phyloP scores from a whole-genome alignment of 2,888 invertebrate species.

The Erpobdella octoculata region DNA sequence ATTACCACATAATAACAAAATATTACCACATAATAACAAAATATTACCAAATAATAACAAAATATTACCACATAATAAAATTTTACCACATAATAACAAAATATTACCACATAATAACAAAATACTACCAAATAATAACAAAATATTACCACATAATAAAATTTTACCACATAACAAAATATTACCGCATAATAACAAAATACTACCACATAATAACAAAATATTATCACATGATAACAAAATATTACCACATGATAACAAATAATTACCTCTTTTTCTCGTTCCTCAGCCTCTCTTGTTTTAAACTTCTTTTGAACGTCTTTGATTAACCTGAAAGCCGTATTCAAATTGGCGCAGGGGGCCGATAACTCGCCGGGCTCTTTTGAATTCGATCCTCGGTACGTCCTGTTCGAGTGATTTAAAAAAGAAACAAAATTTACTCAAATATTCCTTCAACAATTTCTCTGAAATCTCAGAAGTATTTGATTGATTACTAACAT shows the following conservation, averaged over 20 bases:
- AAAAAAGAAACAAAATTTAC: background rate
- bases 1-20: too few relatives aligned
- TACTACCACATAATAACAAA: background rate
- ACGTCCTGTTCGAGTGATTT: conserved; percentile 64
- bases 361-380: conserved; percentile 93
- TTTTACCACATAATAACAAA: too few relatives aligned
- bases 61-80: too few relatives aligned
- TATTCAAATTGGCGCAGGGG: conserved; percentile 88
- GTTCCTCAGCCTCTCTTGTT: conserved; percentile 93
- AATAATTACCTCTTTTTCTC: conserved; percentile 76
- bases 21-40: too few relatives aligned
- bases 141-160: background rate
- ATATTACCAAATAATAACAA: too few relatives aligned
- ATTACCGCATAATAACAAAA: background rate
- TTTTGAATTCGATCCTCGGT: conserved; percentile 91
- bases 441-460: background rate
- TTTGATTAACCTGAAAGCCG: conserved; percentile 92
- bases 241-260: background rate
- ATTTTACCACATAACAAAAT: background rate
- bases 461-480: background rate
- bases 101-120: too few relatives aligned
- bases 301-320: conserved; percentile 98
- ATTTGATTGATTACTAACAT: conserved; percentile 62
- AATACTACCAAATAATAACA: too few relatives aligned
- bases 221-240: background rate